Percentiles rank a stretch among this genome's conserved stretches.
Conservation (phyloP, 2,797 vertebrate genomes). For the Lepilemur septentrionalis region DNA sequence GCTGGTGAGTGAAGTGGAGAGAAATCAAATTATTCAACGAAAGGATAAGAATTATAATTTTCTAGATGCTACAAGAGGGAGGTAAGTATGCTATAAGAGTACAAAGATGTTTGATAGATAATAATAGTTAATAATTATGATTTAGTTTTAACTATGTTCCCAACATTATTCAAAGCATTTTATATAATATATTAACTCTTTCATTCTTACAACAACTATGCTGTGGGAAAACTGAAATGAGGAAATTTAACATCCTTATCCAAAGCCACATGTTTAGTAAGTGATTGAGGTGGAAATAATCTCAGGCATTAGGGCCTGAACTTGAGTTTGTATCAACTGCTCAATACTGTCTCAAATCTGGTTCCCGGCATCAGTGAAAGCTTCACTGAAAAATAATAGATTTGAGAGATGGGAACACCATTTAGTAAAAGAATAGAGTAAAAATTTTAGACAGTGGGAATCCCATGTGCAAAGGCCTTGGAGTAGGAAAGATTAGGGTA, state of each 20-base stretch:
- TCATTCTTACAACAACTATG: background rate
- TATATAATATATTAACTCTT: background rate
- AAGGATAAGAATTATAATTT: background rate
- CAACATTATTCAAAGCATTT: background rate
- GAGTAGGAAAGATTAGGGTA: background rate
- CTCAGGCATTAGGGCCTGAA: rapidly evolving
- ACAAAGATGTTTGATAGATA: background rate
- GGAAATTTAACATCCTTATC: background rate
- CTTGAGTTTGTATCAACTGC: background rate
- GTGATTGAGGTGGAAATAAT: background rate
- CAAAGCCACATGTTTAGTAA: background rate
- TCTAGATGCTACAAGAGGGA: background rate
- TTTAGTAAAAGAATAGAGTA: background rate
- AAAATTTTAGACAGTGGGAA: background rate
- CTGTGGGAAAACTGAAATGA: background rate
- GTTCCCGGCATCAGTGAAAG: background rate
- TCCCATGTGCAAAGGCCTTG: background rate
- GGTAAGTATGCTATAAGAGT: background rate
- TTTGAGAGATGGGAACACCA: background rate
- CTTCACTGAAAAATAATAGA: background rate
- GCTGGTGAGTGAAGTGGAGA: background rate
- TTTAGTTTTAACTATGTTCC: background rate
- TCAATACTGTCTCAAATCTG: background rate
- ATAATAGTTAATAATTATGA: background rate
- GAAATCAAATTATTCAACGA: background rate